Percentiles rank a stretch among this genome's conserved stretches.
Conservation (phyloP, 2,113 vertebrate genomes). For the Nipponia nippon region DNA sequence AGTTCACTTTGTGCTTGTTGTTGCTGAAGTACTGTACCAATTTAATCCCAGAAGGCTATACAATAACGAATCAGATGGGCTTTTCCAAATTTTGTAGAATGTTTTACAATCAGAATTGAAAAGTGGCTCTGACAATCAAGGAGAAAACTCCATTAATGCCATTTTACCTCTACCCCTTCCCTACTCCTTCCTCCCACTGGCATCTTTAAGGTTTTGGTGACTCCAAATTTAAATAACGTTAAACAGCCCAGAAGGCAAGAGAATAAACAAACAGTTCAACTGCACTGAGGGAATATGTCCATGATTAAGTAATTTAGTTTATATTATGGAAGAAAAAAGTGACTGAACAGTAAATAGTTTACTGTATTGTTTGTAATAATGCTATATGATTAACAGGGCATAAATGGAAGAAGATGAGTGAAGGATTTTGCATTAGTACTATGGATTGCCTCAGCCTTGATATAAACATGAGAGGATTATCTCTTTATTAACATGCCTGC, state of each 20-base stretch:
- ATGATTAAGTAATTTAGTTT: background rate
- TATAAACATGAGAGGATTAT: slow-evolving; percentile 21
- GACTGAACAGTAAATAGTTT: background rate
- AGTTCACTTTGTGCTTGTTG: background rate
- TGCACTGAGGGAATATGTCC: background rate
- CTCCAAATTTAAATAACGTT: background rate
- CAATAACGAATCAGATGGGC: background rate
- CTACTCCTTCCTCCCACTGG: background rate
- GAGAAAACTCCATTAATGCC: background rate
- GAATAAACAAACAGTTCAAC: background rate
- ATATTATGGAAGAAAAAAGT: background rate
- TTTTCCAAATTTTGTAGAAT: background rate
- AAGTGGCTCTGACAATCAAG: background rate
- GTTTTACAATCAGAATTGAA: background rate
- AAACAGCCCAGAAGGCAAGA: background rate
- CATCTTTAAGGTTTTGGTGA: background rate
- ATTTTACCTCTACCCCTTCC: background rate
- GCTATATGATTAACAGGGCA: slow-evolving; percentile 11
- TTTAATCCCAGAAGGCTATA: background rate
- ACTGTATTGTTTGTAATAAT: slow-evolving; percentile 8
- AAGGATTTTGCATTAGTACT: slow-evolving; percentile 1
- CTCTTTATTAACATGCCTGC: background rate
- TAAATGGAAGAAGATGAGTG: slow-evolving; percentile 9
- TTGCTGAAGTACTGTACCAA: background rate
- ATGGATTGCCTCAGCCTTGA: background rate